Evolutionary conservation across 2,113 vertebrate species (phyloP).

Genomic region (Polypterus senegalus): DNA sequence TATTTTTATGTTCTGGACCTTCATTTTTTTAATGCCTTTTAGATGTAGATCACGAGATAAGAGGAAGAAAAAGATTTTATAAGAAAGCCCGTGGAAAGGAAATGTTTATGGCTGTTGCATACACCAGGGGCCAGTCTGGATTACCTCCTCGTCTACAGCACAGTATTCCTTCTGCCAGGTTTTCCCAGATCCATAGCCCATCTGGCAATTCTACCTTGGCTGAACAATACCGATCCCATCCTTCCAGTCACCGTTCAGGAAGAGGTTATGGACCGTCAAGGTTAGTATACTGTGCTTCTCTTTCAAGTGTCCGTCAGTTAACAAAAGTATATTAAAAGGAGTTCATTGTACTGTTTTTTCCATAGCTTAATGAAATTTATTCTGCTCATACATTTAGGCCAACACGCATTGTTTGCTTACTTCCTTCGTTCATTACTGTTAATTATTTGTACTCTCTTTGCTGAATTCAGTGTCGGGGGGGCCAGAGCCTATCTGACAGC

Average conservation of each 20-base stretch:
- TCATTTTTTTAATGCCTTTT: not conserved
- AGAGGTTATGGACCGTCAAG: constrained; percentile 59
- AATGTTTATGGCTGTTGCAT: constrained; percentile 57
- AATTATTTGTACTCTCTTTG: too few species aligned
- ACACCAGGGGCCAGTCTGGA: constrained; percentile 40
- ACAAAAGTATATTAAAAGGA: too few species aligned
- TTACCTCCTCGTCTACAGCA: constrained; percentile 66
- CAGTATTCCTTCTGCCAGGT: constrained; percentile 28
- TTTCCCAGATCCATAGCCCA: constrained; percentile 28
- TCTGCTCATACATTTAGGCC: too few species aligned
- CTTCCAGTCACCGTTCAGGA: constrained; percentile 39
- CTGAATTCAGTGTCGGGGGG: too few species aligned
- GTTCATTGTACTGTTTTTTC: too few species aligned
- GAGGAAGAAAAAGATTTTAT: constrained; percentile 63
- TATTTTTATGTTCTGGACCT: too few species aligned
- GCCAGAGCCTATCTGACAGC: too few species aligned
- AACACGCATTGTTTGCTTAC: too few species aligned
- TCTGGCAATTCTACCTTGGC: constrained; percentile 27
- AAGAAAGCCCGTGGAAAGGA: constrained; percentile 78
- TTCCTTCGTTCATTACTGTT: too few species aligned
- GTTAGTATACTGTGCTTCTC: constrained; percentile 34
- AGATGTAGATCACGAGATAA: constrained; percentile 53
- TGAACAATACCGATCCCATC: constrained; percentile 49
- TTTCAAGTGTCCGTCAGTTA: too few species aligned
- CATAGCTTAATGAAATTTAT: too few species aligned